Percentiles rank a stretch among this genome's conserved stretches.
Evolutionary conservation across 2,797 vertebrate genomes (phyloP).

Genomic region (Staurois parvus): DNA sequence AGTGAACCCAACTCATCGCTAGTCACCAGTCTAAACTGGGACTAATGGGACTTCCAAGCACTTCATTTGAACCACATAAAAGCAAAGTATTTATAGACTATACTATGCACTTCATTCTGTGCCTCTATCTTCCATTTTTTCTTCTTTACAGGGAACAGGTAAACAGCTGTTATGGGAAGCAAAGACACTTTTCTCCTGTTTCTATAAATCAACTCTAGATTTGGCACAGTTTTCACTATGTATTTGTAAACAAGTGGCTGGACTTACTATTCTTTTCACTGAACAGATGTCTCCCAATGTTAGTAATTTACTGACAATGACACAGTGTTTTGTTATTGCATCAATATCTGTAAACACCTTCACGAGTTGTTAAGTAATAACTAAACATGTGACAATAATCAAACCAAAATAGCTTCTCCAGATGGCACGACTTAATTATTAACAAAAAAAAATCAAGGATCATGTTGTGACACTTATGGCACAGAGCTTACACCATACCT

Average conservation of each 20-base stretch:
- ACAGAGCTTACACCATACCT: background rate
- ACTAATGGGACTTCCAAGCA: no score
- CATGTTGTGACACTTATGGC: conserved; percentile 27
- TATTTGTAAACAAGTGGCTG: conserved; percentile 2
- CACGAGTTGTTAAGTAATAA: conserved; percentile 40
- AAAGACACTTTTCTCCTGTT: background rate
- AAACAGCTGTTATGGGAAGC: background rate
- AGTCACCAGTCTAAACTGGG: no score
- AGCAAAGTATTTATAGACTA: no score
- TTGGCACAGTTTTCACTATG: background rate
- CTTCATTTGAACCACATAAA: no score
- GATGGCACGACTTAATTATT: conserved; percentile 47
- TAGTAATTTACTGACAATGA: conserved; percentile 34
- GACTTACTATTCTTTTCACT: background rate
- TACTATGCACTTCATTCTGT: no score
- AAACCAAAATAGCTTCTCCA: conserved; percentile 37
- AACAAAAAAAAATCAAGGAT: conserved; percentile 11
- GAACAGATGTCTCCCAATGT: conserved; percentile 42
- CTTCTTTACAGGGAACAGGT: background rate
- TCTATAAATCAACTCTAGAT: background rate
- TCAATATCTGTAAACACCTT: conserved; percentile 37
- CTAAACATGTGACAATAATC: conserved; percentile 34
- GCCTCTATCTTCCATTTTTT: no score
- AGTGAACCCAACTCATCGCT: no score
- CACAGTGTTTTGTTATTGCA: conserved; percentile 29